Evolutionary conservation across 2,113 vertebrate genomes (phyloP).

Genomic region (Arizona elegans): DNA sequence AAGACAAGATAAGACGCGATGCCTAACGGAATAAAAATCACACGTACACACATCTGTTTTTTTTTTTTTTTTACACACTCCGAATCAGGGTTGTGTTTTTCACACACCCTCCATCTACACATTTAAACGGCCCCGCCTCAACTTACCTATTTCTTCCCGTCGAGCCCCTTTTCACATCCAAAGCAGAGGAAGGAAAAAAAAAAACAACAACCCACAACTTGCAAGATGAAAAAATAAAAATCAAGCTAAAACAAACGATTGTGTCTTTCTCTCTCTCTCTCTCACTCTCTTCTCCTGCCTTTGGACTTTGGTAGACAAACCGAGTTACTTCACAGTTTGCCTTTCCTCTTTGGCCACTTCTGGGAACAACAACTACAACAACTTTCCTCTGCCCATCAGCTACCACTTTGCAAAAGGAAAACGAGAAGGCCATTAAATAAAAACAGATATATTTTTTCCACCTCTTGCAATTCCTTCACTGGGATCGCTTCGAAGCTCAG

Average conservation of each 20-base stretch:
- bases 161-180: neutral
- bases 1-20: neutral
- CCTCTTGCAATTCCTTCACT: fast-evolving
- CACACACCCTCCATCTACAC: neutral
- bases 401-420: neutral
- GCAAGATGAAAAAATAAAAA: neutral
- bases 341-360: neutral
- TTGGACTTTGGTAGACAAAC: neutral
- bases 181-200: neutral
- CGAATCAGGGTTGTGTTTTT: neutral
- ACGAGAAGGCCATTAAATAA: fast-evolving
- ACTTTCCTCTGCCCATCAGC: neutral
- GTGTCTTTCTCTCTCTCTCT: no score
- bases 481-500: neutral
- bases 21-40: neutral
- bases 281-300: neutral
- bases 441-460: neutral
- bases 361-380: neutral
- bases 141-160: neutral
- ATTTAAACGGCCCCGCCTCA: neutral
- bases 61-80: neutral
- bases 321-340: neutral
- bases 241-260: neutral
- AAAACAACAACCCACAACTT: neutral
- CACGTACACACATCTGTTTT: neutral